Evolutionary conservation across 2,797 vertebrate genomes (phyloP), one percentile per base, ranked within the genome.

Genomic region (Eremophila alpestris): DNA sequence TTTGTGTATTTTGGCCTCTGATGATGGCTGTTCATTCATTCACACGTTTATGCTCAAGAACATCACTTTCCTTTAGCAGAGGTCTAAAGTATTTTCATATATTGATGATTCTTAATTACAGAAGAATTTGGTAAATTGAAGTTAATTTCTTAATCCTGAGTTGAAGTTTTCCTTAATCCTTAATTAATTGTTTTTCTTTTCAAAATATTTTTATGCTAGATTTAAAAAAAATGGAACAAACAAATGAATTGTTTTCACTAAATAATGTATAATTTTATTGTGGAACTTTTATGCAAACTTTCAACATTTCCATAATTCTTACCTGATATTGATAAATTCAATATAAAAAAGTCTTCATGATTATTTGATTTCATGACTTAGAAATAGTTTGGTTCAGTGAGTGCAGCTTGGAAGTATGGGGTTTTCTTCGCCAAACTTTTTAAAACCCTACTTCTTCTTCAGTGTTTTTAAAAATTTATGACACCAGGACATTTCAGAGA

Each of bases 51-150:
- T 20, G 10, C 11, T 62, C 7, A 55, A 32, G 17, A 38, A 4
- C 5, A 49, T 16, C 4, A 54, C 5, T 75, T 58, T 70, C 63
- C 41, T 64, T 58, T 26, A 51, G 14, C 15, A 79, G 20, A 59
- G 5, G 1, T 48, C 27, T n/a, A 12, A 16, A 41, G 0, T 40
- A 48, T 71, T 82, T 83, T 43, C 30, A 21, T 40, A 48, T 52
- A 26, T 36, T 55, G 18, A 29, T 26, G 21, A 60, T 10, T 63
- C 27, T 34, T 56, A 40, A 8, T 45, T 30, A 83, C 83, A 89
- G 29, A 68, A 65, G 2, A 34, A 41, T 38, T 41, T 29, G 3
- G 0, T 16, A 3, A n/a, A 23, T 30, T 2, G 3, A 34, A 67
- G 24, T 34, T 56, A 60, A 38, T 38, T 6, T 32, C 29, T 60